These are phyloP conservation scores for Otocyon megalotis DNA, from an alignment of 2,113 vertebrate genomes.

Conservation along the genomic window DNA sequence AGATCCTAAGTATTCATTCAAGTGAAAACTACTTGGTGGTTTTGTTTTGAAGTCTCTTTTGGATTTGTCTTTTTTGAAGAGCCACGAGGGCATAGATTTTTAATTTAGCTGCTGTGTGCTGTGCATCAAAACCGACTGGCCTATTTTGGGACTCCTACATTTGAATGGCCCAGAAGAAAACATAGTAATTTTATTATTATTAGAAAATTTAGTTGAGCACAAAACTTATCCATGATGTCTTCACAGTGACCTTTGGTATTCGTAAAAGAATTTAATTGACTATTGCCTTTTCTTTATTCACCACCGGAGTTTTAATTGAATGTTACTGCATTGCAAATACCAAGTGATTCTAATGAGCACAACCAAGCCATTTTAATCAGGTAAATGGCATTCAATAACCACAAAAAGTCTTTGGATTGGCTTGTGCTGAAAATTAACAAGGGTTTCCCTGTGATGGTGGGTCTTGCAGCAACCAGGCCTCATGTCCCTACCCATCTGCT, in stretches of 20 bases:
- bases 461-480: background rate
- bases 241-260: background rate
- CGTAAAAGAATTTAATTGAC: conserved; percentile 52
- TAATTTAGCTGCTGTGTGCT: background rate
- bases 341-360: conserved; percentile 56
- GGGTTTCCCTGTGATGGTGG: conserved; percentile 25
- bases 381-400: conserved; percentile 51
- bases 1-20: background rate
- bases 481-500: background rate
- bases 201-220: conserved; percentile 16
- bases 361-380: conserved; percentile 53
- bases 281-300: background rate
- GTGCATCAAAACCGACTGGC: background rate
- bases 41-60: background rate
- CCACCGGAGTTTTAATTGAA: background rate
- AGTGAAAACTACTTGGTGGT: background rate
- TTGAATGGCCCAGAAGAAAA: background rate
- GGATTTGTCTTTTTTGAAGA: background rate
- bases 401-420: background rate
- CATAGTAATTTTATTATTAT: background rate
- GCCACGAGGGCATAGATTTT: background rate
- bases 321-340: conserved; percentile 53
- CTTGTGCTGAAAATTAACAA: conserved; percentile 42
- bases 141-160: background rate
- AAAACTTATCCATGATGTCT: background rate